Base-by-base conservation (phyloP, 92 coral and sea anemone species). In the Actinernus sp. region DNA sequence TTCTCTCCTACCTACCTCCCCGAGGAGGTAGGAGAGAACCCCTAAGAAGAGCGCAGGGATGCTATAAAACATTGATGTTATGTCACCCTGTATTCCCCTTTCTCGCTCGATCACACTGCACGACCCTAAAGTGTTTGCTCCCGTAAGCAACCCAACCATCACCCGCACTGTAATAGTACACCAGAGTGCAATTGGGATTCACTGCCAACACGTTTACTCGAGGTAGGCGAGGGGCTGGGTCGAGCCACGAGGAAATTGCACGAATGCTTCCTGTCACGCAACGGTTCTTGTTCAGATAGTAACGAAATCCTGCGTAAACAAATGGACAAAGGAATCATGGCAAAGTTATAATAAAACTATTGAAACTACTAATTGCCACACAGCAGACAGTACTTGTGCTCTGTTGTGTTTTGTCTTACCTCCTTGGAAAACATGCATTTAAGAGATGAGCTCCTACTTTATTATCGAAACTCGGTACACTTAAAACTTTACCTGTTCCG, bases 221-320 rank as follows among this genome's bases (percentile, higher is more conserved):
- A 0, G 83, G 83, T 24, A 63, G 52, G 2, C 56, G 75, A 4
- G 96, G 96, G 3, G 92, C 45, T 13, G 96, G 88, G 52, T 90
- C 96, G 3, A 90, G 79, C 96, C 96, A 90, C 0, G 88, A 53
- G 0, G 96, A 86, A 8, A 90, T 31, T 3, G 74, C 44, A 2
- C 92, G 71, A 22, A 90, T 87, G 3, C 88, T 77, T 12, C 96
- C 96, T 1, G 96, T 90, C 33, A 79, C 85, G 56, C 96, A 90
- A 31, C 96, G 96, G 24, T 48, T 64, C 79, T 85, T 70, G 75
- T 90, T 90, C 39, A 90, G 73, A 40, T 61, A 90, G 68, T 85
- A 90, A 0, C 71, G 76, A 40, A 41, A 21, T 13, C 21, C 47
- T 62, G 63, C 67, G 32, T 49, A 68, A 47, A 46, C 14, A 55